Conservation (phyloP, 2,113 vertebrate genomes). For the Cyprinodon tularosa region DNA sequence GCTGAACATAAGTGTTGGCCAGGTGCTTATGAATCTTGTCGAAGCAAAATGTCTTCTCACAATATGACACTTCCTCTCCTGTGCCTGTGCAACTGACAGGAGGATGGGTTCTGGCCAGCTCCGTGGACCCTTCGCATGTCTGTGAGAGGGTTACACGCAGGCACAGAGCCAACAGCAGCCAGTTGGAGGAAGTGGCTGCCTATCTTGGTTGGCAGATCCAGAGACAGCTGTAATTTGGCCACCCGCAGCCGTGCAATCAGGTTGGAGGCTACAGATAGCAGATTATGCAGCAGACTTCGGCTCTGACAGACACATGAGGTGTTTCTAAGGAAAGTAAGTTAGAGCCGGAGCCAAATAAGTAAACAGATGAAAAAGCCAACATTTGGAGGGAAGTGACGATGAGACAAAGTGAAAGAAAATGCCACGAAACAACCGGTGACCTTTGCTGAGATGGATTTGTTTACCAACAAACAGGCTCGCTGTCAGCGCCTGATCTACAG, state of each 20-base stretch:
- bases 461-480: slow-evolving; percentile 84
- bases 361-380: slow-evolving; percentile 23
- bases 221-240: slow-evolving; percentile 91
- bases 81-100: slow-evolving; percentile 83
- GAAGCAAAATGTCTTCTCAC: slow-evolving; percentile 38
- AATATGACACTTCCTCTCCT: slow-evolving; percentile 50
- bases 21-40: slow-evolving; percentile 55
- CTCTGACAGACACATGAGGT: slow-evolving; percentile 59
- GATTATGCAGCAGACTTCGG: slow-evolving; percentile 73
- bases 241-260: slow-evolving; percentile 88
- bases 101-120: slow-evolving; percentile 80
- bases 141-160: slow-evolving; percentile 74
- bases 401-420: slow-evolving; percentile 60
- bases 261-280: slow-evolving; percentile 83
- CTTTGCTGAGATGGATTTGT: slow-evolving; percentile 97
- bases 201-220: slow-evolving; percentile 85
- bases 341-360: slow-evolving; percentile 21
- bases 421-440: slow-evolving; percentile 87
- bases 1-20: slow-evolving; percentile 53
- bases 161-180: slow-evolving; percentile 85
- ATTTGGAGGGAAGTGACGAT: slow-evolving; percentile 58
- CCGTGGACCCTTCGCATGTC: slow-evolving; percentile 13
- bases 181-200: slow-evolving; percentile 78
- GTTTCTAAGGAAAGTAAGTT: slow-evolving; percentile 38
- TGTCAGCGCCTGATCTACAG: slow-evolving; percentile 78